Percentiles rank a stretch among this genome's conserved stretches.
These are phyloP conservation scores for Drosophila ustulata DNA, from an alignment of 2,888 invertebrate genomes.

Conservation along the genomic window DNA sequence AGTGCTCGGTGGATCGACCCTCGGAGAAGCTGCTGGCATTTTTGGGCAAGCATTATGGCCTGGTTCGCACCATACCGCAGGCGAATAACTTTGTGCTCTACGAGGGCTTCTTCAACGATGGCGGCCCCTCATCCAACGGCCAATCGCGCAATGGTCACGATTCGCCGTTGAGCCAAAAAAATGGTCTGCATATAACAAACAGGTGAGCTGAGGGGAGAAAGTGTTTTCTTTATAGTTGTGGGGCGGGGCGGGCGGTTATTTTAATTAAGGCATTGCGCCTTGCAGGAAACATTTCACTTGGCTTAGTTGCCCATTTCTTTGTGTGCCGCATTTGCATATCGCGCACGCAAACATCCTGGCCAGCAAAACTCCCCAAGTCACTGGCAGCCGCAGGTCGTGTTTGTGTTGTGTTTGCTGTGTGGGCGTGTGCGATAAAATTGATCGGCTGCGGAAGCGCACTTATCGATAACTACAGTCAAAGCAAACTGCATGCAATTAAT, in stretches of 20 bases:
- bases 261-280: constrained; percentile 67
- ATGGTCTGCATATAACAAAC: constrained; percentile 81
- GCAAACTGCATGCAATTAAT: constrained; percentile 45
- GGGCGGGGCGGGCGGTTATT: constrained; percentile 27
- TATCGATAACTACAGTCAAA: constrained; percentile 53
- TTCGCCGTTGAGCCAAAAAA: constrained; percentile 65
- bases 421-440: constrained; percentile 50
- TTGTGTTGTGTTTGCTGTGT: constrained; percentile 21
- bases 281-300: constrained; percentile 80
- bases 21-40: constrained; percentile 95
- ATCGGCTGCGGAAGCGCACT: constrained; percentile 55
- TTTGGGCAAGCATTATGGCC: constrained; percentile 92
- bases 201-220: constrained; percentile 75
- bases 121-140: constrained; percentile 43
- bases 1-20: constrained; percentile 96
- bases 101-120: constrained; percentile 89
- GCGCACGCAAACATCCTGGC: constrained; percentile 70
- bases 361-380: constrained; percentile 6
- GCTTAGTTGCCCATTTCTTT: constrained; percentile 71
- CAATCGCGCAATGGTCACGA: constrained; percentile 43
- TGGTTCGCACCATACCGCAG: constrained; percentile 89
- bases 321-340: constrained; percentile 69
- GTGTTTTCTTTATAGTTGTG: not conserved
- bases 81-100: constrained; percentile 95
- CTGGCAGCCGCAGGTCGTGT: constrained; percentile 17